These are phyloP conservation scores for Euleptes europaea DNA, from an alignment of 2,113 vertebrate genomes.

Conservation along the genomic window DNA sequence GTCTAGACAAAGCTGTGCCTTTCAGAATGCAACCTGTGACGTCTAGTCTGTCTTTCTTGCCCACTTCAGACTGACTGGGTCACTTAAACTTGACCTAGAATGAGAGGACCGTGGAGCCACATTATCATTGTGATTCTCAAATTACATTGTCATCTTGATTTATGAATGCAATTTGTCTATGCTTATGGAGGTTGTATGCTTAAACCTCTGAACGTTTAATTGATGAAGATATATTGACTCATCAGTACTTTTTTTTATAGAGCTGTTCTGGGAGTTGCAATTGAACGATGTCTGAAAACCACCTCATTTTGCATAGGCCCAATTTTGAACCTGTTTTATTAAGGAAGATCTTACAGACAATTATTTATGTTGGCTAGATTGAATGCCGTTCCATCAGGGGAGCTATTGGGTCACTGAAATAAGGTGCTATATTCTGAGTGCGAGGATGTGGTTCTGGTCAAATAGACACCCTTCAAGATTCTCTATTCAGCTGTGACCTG, in stretches of 20 bases:
- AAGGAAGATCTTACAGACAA: too few relatives aligned
- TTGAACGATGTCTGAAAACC: background rate
- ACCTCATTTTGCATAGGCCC: background rate
- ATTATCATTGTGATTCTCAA: constrained; percentile 5
- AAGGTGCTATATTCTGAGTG: too few relatives aligned
- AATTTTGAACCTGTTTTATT: background rate
- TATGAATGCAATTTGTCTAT: constrained; percentile 24
- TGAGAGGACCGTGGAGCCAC: background rate
- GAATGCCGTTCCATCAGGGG: too few relatives aligned
- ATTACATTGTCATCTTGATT: constrained; percentile 25
- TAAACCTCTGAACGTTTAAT: constrained; percentile 12
- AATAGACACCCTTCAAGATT: too few relatives aligned
- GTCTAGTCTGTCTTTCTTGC: background rate
- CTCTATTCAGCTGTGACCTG: too few relatives aligned
- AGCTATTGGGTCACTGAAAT: too few relatives aligned
- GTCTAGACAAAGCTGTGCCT: background rate
- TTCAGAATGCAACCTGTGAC: background rate
- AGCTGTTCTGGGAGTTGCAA: background rate
- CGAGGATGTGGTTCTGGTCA: too few relatives aligned
- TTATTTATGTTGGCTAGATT: too few relatives aligned
- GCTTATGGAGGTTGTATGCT: background rate
- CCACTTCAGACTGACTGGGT: background rate
- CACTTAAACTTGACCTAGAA: constrained; percentile 3
- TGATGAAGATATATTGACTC: constrained; percentile 11
- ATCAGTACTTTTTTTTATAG: background rate